Conservation (phyloP, 2,113 vertebrate genomes). For the Eidolon helvum region DNA sequence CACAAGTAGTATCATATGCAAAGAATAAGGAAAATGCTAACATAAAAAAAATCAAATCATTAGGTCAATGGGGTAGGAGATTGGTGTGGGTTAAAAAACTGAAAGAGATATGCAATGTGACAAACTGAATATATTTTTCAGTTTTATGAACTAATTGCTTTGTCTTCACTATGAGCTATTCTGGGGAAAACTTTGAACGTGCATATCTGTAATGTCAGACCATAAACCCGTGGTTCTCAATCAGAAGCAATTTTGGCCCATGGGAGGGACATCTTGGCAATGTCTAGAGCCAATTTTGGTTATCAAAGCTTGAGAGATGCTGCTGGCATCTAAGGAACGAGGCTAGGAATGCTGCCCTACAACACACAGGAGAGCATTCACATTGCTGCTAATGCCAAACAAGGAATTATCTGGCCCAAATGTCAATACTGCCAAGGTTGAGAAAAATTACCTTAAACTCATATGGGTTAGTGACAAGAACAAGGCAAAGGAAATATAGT, state of each 20-base stretch:
- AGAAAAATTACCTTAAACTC: not conserved
- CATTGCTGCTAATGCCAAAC: not conserved
- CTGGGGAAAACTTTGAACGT: not conserved
- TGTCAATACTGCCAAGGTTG: not conserved
- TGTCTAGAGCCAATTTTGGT: not conserved
- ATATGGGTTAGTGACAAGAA: not conserved
- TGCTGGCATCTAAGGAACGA: not conserved
- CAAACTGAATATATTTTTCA: not conserved
- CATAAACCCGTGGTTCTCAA: not conserved
- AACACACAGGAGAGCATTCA: not conserved
- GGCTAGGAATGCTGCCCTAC: not conserved
- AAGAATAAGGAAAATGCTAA: not conserved
- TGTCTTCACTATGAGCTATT: not conserved
- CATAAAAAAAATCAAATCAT: not conserved
- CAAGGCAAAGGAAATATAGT: not conserved
- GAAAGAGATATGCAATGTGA: not conserved
- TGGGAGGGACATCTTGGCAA: not conserved
- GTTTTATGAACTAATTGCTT: not conserved
- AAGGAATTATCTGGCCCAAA: not conserved
- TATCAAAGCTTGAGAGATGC: not conserved
- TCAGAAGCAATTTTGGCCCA: not conserved
- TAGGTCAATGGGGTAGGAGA: not conserved
- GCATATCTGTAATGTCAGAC: not conserved
- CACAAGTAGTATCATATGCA: not conserved
- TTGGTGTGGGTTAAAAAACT: not conserved